Base-by-base conservation (phyloP, 2,113 vertebrate genomes). In the Pogona vitticeps region DNA sequence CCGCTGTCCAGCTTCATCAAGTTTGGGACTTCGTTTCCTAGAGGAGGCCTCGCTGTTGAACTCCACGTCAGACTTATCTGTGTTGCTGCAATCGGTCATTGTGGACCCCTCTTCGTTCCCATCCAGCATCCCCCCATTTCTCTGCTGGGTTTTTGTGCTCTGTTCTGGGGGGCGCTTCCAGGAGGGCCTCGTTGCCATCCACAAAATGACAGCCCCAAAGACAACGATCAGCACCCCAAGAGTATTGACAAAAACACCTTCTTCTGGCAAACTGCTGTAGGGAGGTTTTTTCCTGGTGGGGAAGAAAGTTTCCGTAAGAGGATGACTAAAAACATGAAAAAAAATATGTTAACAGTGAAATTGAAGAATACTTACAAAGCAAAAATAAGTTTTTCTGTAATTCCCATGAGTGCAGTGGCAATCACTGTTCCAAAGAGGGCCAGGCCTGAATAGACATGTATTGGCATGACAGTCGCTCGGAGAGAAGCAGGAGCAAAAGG, bases 371-470 rank as follows among this genome's bases (percentile, higher is more conserved):
- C 99, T 98, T 97, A 99, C 99, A 98, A 86, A 84, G 86, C 33
- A 96, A 99, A 99, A 87, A 98, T 77, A 40, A 99, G 97, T 89
- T 99, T 99, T 92, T 99, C 98, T 56, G 98, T 99, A 92, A 99
- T 95, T 93, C 99, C 99, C 97, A 97, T 99, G 73, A 99, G 97
- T 81, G 96, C 95, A 18, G 98, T 93, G 65, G 97, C 97, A 89
- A 99, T 98, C 82, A 97, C 95, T 6, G 96, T 96, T 90, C 94
- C 93, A 87, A 99, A 99, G 92, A 99, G 95, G 84, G 98, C 90
- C 3, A 98, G 97, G 80, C 98, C 99, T 0, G 96, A 96, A 89
- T 97, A 99, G 82, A 97, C 90, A 0, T 99, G 99, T 36, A 99
- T 72, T 86, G 98, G 98, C 97, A 99, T 97, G 65, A 97, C 90